Evolutionary conservation across 2,797 vertebrate genomes (phyloP).

Genomic region (Hydrophis major): DNA sequence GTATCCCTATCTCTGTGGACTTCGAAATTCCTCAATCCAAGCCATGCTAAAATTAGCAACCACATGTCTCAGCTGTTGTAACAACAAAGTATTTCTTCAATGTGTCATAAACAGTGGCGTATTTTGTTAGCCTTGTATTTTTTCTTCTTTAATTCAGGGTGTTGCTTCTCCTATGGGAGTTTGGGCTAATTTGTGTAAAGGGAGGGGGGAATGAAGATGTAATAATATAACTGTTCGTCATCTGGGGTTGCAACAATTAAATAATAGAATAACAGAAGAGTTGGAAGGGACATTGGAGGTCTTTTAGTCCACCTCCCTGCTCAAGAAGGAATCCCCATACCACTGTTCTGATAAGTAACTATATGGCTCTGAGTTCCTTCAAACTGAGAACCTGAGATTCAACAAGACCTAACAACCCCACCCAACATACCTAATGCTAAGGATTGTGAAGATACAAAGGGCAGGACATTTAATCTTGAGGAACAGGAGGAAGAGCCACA

Average conservation of each 20-base stretch:
- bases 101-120: background rate
- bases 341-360: background rate
- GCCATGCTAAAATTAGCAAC: constrained; percentile 58
- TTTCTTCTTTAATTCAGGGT: background rate
- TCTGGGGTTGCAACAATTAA: background rate
- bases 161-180: background rate
- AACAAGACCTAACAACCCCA: background rate
- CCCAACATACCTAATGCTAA: background rate
- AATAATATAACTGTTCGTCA: background rate
- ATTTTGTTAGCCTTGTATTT: background rate
- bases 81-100: constrained; percentile 15
- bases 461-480: background rate
- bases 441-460: background rate
- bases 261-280: background rate
- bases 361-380: background rate
- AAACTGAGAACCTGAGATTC: background rate
- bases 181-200: background rate
- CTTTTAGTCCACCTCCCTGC: background rate
- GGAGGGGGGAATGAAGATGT: background rate
- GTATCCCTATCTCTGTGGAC: constrained; percentile 48
- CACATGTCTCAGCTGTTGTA: constrained; percentile 23
- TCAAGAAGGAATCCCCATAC: background rate
- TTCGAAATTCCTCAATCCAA: constrained; percentile 51
- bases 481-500: background rate
- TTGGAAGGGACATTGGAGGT: background rate